Percentiles rank a stretch among this genome's conserved stretches.
Conservation (phyloP, 2,797 vertebrate genomes). For the Peromyscus attwateri region DNA sequence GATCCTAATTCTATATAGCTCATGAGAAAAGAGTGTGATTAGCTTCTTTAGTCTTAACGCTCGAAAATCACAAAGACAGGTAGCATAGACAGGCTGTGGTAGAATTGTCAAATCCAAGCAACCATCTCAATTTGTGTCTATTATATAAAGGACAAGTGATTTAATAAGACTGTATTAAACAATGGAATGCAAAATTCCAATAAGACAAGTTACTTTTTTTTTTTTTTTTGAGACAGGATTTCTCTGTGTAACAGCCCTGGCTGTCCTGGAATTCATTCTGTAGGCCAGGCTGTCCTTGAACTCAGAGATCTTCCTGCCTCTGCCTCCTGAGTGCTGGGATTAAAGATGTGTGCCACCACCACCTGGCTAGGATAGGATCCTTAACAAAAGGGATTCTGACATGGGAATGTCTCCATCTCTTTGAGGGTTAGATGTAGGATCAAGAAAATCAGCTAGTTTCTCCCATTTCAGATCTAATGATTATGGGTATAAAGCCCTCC, state of each 20-base stretch:
- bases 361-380: not conserved
- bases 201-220: not conserved
- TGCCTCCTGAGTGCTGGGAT: not conserved
- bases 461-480: conserved; percentile 47
- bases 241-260: not conserved
- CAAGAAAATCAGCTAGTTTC: not conserved
- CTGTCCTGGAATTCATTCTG: not conserved
- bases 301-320: not conserved
- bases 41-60: not conserved
- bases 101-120: conserved; percentile 3
- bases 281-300: not conserved
- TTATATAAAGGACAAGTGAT: conserved; percentile 20
- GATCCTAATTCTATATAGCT: not conserved
- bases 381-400: conserved; percentile 45
- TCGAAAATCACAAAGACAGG: not conserved
- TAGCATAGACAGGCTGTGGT: not conserved
- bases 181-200: conserved; percentile 18
- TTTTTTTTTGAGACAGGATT: not conserved
- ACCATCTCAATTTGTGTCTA: not conserved
- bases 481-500: not conserved
- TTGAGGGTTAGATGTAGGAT: not conserved
- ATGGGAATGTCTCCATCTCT: conserved; percentile 4
- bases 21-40: not conserved
- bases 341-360: not conserved
- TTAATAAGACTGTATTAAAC: conserved; percentile 48